phyloP scores from a whole-genome alignment of 1,140 invertebrate genomes.

The Macrobrachium rosenbergii region DNA sequence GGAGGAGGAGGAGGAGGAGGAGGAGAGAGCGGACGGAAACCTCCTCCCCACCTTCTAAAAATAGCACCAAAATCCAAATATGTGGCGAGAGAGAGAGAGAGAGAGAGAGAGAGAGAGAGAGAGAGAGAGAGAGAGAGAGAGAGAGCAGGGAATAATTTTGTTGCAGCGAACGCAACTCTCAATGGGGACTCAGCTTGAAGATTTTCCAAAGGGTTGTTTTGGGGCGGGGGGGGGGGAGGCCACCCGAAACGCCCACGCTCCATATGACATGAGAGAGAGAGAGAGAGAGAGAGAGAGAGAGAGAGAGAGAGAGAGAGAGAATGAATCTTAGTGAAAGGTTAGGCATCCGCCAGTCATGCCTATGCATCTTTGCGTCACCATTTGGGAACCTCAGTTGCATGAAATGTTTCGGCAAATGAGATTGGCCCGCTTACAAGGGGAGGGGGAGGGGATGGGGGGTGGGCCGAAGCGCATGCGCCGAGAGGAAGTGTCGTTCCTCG shows the following conservation, averaged over 20 bases:
- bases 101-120: neutral
- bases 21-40: neutral
- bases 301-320: neutral
- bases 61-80: neutral
- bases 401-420: too few relatives aligned
- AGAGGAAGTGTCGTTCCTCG: too few relatives aligned
- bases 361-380: neutral
- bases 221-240: neutral
- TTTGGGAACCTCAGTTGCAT: too few relatives aligned
- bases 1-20: neutral
- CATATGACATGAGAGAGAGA: neutral
- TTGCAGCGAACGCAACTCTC: neutral
- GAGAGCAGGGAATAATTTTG: neutral
- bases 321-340: neutral
- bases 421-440: too few relatives aligned
- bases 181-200: neutral
- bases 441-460: too few relatives aligned
- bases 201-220: neutral
- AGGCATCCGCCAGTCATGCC: too few relatives aligned
- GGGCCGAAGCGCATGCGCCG: too few relatives aligned
- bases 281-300: constrained; percentile 9
- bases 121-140: neutral
- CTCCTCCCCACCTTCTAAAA: neutral
- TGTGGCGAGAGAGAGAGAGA: neutral
- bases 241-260: neutral